Evolutionary conservation across 2,888 invertebrate genomes (phyloP).

Genomic region (Drosophila anomelani): DNA sequence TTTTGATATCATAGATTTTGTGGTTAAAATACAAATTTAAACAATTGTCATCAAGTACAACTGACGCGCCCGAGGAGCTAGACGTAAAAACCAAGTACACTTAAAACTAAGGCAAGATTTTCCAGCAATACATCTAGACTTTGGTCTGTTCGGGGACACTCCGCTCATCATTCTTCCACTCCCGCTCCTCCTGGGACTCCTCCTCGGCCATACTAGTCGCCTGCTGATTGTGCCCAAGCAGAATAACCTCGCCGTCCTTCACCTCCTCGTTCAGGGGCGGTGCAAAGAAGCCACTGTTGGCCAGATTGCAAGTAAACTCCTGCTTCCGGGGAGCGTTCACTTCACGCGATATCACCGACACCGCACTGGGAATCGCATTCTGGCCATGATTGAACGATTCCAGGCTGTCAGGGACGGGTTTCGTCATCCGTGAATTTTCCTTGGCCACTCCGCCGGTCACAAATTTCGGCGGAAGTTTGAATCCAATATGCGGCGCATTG

Average conservation of each 20-base stretch:
- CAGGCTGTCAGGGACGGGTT: not conserved
- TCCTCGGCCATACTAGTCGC: not conserved
- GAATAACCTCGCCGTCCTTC: not conserved
- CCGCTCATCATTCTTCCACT: conserved; percentile 8
- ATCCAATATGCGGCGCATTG: conserved; percentile 58
- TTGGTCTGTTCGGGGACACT: conserved; percentile 10
- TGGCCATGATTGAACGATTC: conserved; percentile 44
- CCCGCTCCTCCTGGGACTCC: conserved; percentile 8
- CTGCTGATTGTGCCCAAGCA: not conserved
- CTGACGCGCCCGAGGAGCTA: not conserved
- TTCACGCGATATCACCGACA: conserved; percentile 56
- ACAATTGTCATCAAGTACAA: not conserved
- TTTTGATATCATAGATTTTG: conserved; percentile 9
- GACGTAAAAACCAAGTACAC: conserved; percentile 12
- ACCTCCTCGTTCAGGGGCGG: not conserved
- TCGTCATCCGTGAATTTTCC: not conserved
- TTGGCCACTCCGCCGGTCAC: not conserved
- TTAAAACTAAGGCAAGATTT: conserved; percentile 29
- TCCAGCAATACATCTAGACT: conserved; percentile 6
- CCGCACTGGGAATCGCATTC: conserved; percentile 50
- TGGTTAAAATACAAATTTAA: not conserved
- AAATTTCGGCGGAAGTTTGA: conserved; percentile 11
- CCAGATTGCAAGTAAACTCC: conserved; percentile 44
- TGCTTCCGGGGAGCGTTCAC: conserved; percentile 55
- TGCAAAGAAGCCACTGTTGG: conserved; percentile 55